phyloP scores from a whole-genome alignment of 2,888 invertebrate genomes.

The Merodon equestris region DNA sequence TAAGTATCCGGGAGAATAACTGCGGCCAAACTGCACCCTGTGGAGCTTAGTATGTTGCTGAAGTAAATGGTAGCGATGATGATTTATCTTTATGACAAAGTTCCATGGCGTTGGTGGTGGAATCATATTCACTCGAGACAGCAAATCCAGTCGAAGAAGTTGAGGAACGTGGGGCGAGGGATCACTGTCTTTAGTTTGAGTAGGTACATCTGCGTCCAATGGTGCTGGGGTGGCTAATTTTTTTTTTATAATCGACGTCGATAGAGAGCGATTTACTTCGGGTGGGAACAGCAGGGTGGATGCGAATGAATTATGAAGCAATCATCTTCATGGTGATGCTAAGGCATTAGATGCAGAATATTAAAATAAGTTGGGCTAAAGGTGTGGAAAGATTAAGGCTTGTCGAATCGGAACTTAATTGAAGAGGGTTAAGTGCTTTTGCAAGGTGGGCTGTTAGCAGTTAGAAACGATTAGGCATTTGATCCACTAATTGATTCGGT shows the following conservation, averaged over 20 bases:
- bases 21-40: slow-evolving; percentile 43
- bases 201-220: slow-evolving; percentile 37
- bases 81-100: slow-evolving; percentile 39
- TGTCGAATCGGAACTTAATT: too few relatives aligned
- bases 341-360: too few relatives aligned
- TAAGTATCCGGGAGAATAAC: background rate
- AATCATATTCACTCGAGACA: slow-evolving; percentile 30
- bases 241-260: slow-evolving; percentile 43
- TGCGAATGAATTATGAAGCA: slow-evolving; percentile 30
- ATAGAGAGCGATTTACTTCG: background rate
- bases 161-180: background rate
- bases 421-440: too few relatives aligned
- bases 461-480: too few relatives aligned
- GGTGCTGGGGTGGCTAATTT: slow-evolving; percentile 22
- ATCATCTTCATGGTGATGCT: slow-evolving; percentile 4
- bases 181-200: slow-evolving; percentile 7
- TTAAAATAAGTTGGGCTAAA: too few relatives aligned
- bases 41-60: slow-evolving; percentile 12
- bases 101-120: slow-evolving; percentile 10
- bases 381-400: too few relatives aligned
- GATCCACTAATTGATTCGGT: too few relatives aligned
- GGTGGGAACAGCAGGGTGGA: background rate
- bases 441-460: too few relatives aligned
- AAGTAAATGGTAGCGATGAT: slow-evolving; percentile 19
- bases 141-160: slow-evolving; percentile 51